A percentile compares a stretch with the other conserved stretches of the same genome.
Conservation (phyloP, 2,888 invertebrate genomes). For the Campoletis raptor region DNA sequence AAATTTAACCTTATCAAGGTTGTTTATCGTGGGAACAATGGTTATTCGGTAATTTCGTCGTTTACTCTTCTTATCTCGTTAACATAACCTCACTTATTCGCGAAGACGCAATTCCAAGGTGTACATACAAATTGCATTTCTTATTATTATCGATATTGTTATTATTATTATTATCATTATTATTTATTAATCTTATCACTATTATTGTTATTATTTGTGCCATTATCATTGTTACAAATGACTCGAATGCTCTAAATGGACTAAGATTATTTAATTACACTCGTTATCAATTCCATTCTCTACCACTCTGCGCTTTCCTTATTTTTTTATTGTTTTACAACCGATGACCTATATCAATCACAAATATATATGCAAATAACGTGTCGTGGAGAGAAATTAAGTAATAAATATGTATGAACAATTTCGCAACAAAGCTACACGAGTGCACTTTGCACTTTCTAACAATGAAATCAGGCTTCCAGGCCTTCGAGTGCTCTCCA, state of each 20-base stretch:
- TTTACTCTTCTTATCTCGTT: not conserved
- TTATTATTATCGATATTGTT: not conserved
- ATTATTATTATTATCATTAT: slow-evolving; percentile 15
- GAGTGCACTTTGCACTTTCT: not conserved
- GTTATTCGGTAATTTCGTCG: not conserved
- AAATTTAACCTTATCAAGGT: not conserved
- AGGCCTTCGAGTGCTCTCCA: not conserved
- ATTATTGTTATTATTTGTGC: slow-evolving; percentile 16
- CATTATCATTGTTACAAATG: slow-evolving; percentile 22
- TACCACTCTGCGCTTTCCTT: not conserved
- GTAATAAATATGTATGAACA: not conserved
- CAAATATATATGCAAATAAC: not conserved
- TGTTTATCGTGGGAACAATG: not conserved
- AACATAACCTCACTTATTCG: slow-evolving; percentile 26
- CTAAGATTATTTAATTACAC: slow-evolving; percentile 42
- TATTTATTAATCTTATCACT: not conserved
- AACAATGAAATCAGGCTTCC: not conserved
- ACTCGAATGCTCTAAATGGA: not conserved
- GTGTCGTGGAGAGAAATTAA: not conserved
- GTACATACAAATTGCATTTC: not conserved
- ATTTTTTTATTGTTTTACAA: not conserved
- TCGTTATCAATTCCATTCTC: not conserved
- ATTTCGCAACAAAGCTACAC: not conserved
- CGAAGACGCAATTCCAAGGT: slow-evolving; percentile 13
- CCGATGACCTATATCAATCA: slow-evolving; percentile 37